A percentile compares a stretch with the other conserved stretches of the same genome.
phyloP scores from a whole-genome alignment of 2,113 vertebrate genomes.

The Hippocampus zosterae region DNA sequence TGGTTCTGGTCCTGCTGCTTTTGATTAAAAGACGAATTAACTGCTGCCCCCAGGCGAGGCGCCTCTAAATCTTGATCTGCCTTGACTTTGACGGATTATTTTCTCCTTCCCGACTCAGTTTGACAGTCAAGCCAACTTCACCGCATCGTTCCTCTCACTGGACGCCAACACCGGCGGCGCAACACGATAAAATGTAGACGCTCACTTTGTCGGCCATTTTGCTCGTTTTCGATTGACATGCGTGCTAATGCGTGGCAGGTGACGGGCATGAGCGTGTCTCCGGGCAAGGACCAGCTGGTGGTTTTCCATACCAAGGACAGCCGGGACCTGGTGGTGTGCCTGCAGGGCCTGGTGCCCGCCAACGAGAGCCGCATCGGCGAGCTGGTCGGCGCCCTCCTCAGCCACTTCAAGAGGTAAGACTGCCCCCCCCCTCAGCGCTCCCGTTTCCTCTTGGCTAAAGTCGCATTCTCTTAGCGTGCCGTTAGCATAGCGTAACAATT shows the following conservation, averaged over 20 bases:
- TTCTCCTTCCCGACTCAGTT: background rate
- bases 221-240: background rate
- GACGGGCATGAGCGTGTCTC: constrained; percentile 90
- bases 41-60: constrained; percentile 12
- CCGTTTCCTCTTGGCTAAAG: background rate
- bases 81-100: background rate
- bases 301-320: constrained; percentile 96
- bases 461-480: too few species aligned
- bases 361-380: constrained; percentile 89
- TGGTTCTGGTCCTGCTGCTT: constrained; percentile 21
- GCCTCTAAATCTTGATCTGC: constrained; percentile 34
- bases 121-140: background rate
- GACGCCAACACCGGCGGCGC: background rate
- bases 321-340: constrained; percentile 92
- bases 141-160: background rate
- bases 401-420: constrained; percentile 91
- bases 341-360: constrained; percentile 80
- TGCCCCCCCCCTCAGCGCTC: too few species aligned
- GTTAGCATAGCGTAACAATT: too few species aligned
- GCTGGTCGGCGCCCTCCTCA: constrained; percentile 87
- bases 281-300: constrained; percentile 94
- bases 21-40: constrained; percentile 11
- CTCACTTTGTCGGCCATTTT: too few species aligned
- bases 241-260: constrained; percentile 68
- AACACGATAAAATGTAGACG: background rate